Base-by-base conservation (phyloP, 1,140 invertebrate species). In the Gryllus bimaculatus region DNA sequence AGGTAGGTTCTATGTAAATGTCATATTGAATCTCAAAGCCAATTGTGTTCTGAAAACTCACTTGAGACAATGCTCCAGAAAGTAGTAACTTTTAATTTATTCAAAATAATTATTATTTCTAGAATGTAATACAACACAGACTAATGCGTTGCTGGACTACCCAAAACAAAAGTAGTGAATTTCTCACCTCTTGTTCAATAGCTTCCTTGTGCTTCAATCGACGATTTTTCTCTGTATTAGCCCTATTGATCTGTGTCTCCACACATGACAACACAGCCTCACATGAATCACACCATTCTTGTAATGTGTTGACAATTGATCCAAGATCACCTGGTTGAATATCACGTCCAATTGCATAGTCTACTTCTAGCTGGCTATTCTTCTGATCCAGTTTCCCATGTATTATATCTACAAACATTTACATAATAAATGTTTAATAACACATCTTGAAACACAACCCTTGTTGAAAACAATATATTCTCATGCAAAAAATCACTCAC, bases 301-400 rank as follows among this genome's bases (percentile, higher is more conserved):
- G 91, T n/a, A 97, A 85, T 15, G 95, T 95, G 78, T 91, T 89
- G 6, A 93, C 90, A 73, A 96, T 95, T 74, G 90, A 87, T 47
- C 91, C 89, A 8, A 95, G 89, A 84, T 96, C 94, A 39, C 93
- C 93, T 0, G 92, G 88, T 76, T 92, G 90, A 74, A 98, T 96
- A 86, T 99, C 97, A 26, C 97, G 88, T 0, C 96, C 97, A 66
- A 98, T 91, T 0, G 96, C 95, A 83, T 94, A 98, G 85, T 98
- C 96, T 2, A 99, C 92, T 86, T 99, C 96, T 66, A 99, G 87
- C 81, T 95, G 92, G 81, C 93, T 93, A 86, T 96, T 96, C 83
- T 96, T 95, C 86, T 98, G 97, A 87, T 99, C 97, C 79, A 99
- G 86, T 88, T 98, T 98, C 0, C 96, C 97, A 83, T 96, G 94